Conservation (phyloP, 2,113 vertebrate genomes). For the Ascaphus truei region DNA sequence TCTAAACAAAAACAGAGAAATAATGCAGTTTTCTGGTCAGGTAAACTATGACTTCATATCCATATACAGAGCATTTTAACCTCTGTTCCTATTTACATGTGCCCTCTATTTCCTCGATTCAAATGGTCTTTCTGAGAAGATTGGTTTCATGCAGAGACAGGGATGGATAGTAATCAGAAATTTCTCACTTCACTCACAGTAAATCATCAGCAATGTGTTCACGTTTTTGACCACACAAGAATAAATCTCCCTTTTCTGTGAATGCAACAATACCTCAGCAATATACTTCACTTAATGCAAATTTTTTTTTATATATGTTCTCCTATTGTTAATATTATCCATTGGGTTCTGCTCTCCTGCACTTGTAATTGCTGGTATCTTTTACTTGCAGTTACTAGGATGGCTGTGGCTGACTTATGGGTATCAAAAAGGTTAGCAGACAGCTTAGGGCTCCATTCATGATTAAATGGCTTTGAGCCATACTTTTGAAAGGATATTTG, state of each 20-base stretch:
- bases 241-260: slow-evolving; percentile 33
- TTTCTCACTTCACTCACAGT: slow-evolving; percentile 54
- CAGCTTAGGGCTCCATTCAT: slow-evolving; percentile 33
- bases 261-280: slow-evolving; percentile 35
- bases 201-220: slow-evolving; percentile 55
- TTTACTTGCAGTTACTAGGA: slow-evolving; percentile 28
- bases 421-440: slow-evolving; percentile 40
- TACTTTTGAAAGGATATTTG: slow-evolving; percentile 32
- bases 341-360: slow-evolving; percentile 21
- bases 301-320: slow-evolving; percentile 13
- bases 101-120: slow-evolving; percentile 69
- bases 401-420: slow-evolving; percentile 36
- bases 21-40: slow-evolving; percentile 56
- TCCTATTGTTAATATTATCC: slow-evolving; percentile 42
- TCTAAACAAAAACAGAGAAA: slow-evolving; percentile 52
- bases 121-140: slow-evolving; percentile 68
- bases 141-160: slow-evolving; percentile 67
- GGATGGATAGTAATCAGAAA: slow-evolving; percentile 57
- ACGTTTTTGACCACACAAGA: slow-evolving; percentile 39
- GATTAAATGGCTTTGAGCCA: slow-evolving; percentile 29
- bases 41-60: slow-evolving; percentile 60
- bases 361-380: slow-evolving; percentile 36
- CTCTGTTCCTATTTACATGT: slow-evolving; percentile 64
- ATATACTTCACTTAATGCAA: slow-evolving; percentile 35
- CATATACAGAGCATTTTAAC: slow-evolving; percentile 59